Percentiles rank a stretch among this genome's conserved stretches.
Evolutionary conservation across 2,797 vertebrate genomes (phyloP).

Genomic region (Pangasius macronema): DNA sequence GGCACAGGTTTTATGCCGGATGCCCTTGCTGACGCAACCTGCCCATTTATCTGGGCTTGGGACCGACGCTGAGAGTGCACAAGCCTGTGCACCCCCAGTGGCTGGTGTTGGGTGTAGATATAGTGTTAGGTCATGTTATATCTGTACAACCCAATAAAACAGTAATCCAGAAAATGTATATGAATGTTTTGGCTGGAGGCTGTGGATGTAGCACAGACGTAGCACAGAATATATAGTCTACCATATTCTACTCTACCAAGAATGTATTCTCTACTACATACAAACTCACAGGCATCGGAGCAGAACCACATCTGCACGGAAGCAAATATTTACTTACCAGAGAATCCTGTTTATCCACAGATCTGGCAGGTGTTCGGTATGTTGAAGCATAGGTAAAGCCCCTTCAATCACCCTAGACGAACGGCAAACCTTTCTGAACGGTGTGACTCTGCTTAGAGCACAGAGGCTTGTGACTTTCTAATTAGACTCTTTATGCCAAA

Average conservation of each 20-base stretch:
- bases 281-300: neutral
- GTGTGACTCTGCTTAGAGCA: constrained; percentile 54
- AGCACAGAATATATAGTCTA: no score
- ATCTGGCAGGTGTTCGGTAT: constrained; percentile 69
- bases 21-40: no score
- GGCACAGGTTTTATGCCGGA: no score
- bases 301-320: constrained; percentile 34
- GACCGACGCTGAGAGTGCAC: no score
- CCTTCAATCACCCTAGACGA: constrained; percentile 59
- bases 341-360: constrained; percentile 46
- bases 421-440: constrained; percentile 54
- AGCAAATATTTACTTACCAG: constrained; percentile 49
- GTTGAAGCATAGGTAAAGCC: constrained; percentile 66
- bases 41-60: no score
- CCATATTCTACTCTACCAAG: no score
- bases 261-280: neutral
- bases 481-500: constrained; percentile 51
- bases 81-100: no score
- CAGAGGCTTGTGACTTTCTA: constrained; percentile 55
- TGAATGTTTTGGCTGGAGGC: neutral
- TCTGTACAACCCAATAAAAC: neutral
- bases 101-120: neutral
- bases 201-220: neutral
- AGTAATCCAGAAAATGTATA: neutral
- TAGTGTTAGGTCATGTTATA: neutral